These are phyloP conservation scores for Plebejus anna DNA, from an alignment of 2,888 invertebrate species.

Conservation along the genomic window DNA sequence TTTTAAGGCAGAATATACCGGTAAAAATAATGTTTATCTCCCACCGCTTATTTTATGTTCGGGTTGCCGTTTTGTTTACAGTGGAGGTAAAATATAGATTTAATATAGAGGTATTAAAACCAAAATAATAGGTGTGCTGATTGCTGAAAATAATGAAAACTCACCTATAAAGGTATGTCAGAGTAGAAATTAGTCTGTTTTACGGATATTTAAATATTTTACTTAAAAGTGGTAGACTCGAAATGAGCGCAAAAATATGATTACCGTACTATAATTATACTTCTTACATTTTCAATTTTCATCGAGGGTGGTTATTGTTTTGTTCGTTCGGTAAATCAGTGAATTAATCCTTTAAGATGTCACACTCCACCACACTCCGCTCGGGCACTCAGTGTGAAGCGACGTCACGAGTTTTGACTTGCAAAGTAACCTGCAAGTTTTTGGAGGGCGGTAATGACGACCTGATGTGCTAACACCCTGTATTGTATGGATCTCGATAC, in stretches of 20 bases:
- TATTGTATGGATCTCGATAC: conserved; percentile 43
- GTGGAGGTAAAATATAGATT: neutral
- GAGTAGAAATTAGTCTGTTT: too few species aligned
- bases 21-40: conserved; percentile 19
- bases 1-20: conserved; percentile 10
- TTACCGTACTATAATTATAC: neutral
- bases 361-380: conserved; percentile 42
- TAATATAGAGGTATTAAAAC: too few species aligned
- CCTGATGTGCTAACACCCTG: conserved; percentile 61
- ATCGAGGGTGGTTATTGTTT: neutral
- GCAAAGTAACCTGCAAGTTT: conserved; percentile 74
- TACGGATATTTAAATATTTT: too few species aligned
- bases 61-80: neutral
- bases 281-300: neutral
- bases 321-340: neutral
- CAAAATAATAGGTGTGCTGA: too few species aligned
- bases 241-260: too few species aligned
- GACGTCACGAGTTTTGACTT: conserved; percentile 69
- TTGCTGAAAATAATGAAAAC: too few species aligned
- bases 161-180: too few species aligned
- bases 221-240: too few species aligned
- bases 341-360: conserved; percentile 29
- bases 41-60: neutral
- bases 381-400: conserved; percentile 41
- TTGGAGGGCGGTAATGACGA: conserved; percentile 75